A percentile compares a stretch with the other conserved stretches of the same genome.
phyloP scores from a whole-genome alignment of 2,113 vertebrate genomes.

The Poecilia latipinna region DNA sequence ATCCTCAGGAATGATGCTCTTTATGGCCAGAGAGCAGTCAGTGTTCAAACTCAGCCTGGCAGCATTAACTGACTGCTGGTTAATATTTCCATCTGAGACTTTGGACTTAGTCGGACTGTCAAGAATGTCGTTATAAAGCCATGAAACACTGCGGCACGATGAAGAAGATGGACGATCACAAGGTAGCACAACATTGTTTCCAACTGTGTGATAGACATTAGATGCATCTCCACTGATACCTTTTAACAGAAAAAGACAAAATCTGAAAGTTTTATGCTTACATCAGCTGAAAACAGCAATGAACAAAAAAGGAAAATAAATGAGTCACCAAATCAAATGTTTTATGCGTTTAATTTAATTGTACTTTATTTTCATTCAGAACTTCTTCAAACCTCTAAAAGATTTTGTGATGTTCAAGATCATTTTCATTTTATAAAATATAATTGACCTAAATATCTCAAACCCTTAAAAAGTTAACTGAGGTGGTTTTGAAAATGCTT shows the following conservation, averaged over 20 bases:
- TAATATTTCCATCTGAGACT: background rate
- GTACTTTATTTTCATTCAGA: background rate
- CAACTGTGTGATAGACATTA: background rate
- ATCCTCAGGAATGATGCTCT: background rate
- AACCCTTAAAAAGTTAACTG: too few relatives aligned
- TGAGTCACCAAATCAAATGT: too few relatives aligned
- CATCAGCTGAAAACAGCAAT: background rate
- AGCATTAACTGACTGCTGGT: background rate
- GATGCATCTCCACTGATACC: background rate
- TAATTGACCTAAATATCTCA: too few relatives aligned
- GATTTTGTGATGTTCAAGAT: background rate
- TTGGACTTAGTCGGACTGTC: accelerated
- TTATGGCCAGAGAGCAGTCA: background rate
- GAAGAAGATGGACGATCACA: background rate
- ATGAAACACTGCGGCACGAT: background rate
- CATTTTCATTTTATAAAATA: background rate
- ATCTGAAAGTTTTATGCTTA: background rate
- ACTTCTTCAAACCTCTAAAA: background rate
- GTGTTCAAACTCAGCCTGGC: background rate
- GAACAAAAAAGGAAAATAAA: too few relatives aligned
- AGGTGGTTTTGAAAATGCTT: too few relatives aligned
- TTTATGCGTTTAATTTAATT: too few relatives aligned
- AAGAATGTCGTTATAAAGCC: background rate
- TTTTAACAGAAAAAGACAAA: background rate
- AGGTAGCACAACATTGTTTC: background rate